Base-by-base conservation (phyloP, 2,797 vertebrate genomes). In the Leptodactylus fallax region DNA sequence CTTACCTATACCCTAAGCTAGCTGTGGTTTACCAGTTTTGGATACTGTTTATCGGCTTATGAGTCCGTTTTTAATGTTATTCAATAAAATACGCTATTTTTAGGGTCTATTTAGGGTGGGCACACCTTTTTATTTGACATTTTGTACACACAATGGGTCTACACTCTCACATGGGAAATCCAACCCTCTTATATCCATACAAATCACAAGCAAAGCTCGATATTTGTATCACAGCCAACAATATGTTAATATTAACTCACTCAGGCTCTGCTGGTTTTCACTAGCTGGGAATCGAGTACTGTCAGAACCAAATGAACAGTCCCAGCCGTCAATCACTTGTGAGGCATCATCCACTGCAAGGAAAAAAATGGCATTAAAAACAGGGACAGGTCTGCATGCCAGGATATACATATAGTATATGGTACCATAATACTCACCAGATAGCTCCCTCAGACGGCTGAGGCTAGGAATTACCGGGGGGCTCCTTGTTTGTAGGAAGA, bases 271-370 rank as follows among this genome's bases (percentile, higher is more conserved):
- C 0, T 91, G 90, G 79, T 99, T 99, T 90, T 85, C 90, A 91
- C 96, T 97, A 60, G 94, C 93, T 56, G 95, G 95, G 85, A 98
- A 95, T 6, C 88, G 84, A 0, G 95, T 93, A 0, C 92, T 91
- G 23, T 97, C 96, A 90, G 92, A 96, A 7, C 97, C 96, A 89
- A 99, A 98, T 63, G 96, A 97, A 92, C 98, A 99, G 90, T 99
- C 94, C 97, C 98, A 98, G 0, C 95, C 96, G 0, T 96, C 96
- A 1, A 97, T 96, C 77, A 94, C 91, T 14, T 71, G 88, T 10
- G 84, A 60, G 12, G n/a, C 61, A 0, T 89, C 72, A 11, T 86
- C 76, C 21, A 7, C 88, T 89, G n/a, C 7, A 81, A 56, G 17
- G 25, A 69, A 67, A 1, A 81, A 45, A 74, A 69, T 16, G n/a